Evolutionary conservation across 2,888 invertebrate genomes (phyloP), one percentile per base, ranked within the genome.

Genomic region (Pristionchus entomophagus): DNA sequence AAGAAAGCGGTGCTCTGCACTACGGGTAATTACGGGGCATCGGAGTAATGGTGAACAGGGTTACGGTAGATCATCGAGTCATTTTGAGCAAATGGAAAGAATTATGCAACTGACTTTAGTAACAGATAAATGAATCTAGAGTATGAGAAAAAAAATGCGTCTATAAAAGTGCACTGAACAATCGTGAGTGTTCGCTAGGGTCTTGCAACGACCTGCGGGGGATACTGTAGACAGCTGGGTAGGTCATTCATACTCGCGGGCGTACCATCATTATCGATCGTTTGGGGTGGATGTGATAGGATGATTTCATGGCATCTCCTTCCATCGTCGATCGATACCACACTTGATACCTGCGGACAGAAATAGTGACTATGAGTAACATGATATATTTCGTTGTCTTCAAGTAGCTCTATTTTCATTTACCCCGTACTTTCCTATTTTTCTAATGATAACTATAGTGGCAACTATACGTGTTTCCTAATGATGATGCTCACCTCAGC

Each of bases 251-350:
- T 3, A 41, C 0, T 2, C 69, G 38, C 32, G 87, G 86, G 51
- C 90, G 86, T 59, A 90, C 59, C 86, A 89, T 86, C 88, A 90
- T 91, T 26, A 91, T 51, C 38, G 90, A 88, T 59, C 86, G 82
- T n/a, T 69, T 80, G 17, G 90, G 90, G 45, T 91, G 89, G 59
- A 90, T 88, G 86, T 86, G 51, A 80, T 91, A 90, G 80, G 80
- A 80, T 19, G 41, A 51, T 32, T 49, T 51, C 51, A 35, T 10
- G 8, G 35, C 19, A 29, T 80, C 80, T 17, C 51, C 80, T 0
- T 17, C 51, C 51, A 51, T 51, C 69, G 69, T 41, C n/a, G 69
- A 38, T n/a, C 69, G 69, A 80, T 80, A 80, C 80, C 80, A 80
- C 35, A 80, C 80, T 80, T 80, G 80, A 29, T 80, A 80, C 80